Base-by-base conservation (phyloP, 2,113 vertebrate species). In the Corythornis madagascariensis region DNA sequence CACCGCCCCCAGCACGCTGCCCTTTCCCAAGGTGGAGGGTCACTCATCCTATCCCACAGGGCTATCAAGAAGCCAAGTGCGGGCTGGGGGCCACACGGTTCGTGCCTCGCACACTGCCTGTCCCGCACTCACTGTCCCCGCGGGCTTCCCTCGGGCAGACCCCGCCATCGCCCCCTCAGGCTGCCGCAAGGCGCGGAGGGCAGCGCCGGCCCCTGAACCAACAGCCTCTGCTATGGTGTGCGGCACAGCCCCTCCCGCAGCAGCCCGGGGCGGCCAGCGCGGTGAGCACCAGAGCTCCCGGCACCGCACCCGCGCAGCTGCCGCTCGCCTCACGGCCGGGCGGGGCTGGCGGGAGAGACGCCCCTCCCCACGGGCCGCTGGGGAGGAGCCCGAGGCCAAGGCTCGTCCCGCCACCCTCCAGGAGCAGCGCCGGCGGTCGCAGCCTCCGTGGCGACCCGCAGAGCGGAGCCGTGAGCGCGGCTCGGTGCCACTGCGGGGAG, bases 21-120 rank as follows among this genome's bases (percentile, higher is more conserved):
- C 31, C 4, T 11, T 18, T 53, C 1, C 10, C 42, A 4, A 3
- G 13, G 9, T 5, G 2, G 3, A 14, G 2, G 5, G 26, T 4
- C 29, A 12, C 31, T 16, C 57, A 22, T 6, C 6, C 35, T 38
- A 8, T 3, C 14, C 38, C 53, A 1, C 9, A 7, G 22, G 3
- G 0, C 4, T 3, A 14, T 8, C 8, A 6, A 3, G 6, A 52
- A 31, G 28, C 22, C 66, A 9, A n/a, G 42, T 15, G 29, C 3
- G 0, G 14, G 22, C 40, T 42, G 40, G 18, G 29, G 20, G 33
- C 28, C 40, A 6, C 16, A 22, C 7, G 4, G 7, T 1, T 3
- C 4, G 5, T 6, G 12, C 14, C 31, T 40, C 29, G 1, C 35
- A 14, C 17, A 26, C 4, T 21, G 38, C 55, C 28, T 26, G 11